phyloP scores from a whole-genome alignment of 2,113 vertebrate species.

The Myiagra hebetior region DNA sequence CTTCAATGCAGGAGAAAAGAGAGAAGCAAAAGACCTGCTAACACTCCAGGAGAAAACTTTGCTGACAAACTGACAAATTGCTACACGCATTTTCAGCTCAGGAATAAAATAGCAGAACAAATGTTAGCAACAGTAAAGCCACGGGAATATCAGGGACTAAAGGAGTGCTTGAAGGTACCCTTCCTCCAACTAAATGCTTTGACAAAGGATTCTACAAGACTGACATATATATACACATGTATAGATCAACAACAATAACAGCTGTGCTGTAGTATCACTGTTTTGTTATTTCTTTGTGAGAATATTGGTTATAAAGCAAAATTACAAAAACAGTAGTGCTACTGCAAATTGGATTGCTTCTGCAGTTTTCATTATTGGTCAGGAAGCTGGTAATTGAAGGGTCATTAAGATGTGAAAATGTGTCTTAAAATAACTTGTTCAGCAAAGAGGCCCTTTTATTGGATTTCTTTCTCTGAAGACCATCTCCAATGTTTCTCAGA shows the following conservation, averaged over 20 bases:
- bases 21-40: background rate
- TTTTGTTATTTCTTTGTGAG: background rate
- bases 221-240: background rate
- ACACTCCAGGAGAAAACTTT: background rate
- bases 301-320: background rate
- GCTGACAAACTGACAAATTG: background rate
- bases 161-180: background rate
- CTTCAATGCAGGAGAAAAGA: background rate
- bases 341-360: background rate
- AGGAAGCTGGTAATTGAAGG: background rate
- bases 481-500: background rate
- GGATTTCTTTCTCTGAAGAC: conserved; percentile 6
- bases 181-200: background rate
- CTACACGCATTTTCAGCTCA: background rate
- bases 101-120: background rate
- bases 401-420: background rate
- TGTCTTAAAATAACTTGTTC: conserved; percentile 33
- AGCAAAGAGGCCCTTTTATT: background rate
- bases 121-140: background rate
- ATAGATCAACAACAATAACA: background rate
- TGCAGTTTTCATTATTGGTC: background rate
- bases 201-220: background rate
- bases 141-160: background rate
- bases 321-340: background rate
- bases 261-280: background rate